A percentile compares a stretch with the other conserved stretches of the same genome.
Conservation (phyloP, 2,797 vertebrate genomes). For the Acipenser oxyrinchus region DNA sequence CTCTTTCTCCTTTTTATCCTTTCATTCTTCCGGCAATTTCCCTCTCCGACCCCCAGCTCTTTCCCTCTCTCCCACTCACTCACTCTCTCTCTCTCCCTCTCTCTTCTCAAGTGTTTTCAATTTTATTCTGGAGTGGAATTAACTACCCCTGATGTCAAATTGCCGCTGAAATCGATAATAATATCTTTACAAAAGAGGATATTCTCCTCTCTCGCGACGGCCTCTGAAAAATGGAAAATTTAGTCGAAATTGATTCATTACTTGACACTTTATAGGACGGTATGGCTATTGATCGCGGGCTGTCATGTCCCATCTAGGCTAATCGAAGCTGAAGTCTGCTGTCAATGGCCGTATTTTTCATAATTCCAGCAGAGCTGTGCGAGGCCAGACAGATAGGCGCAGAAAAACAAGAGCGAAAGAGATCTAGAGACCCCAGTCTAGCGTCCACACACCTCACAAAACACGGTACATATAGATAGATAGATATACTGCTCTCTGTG, state of each 20-base stretch:
- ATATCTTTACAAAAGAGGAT: constrained; percentile 99
- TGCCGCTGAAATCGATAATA: constrained; percentile 99
- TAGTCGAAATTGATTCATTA: constrained; percentile 99
- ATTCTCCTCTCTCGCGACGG: constrained; percentile 98
- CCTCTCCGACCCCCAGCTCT: constrained; percentile 67
- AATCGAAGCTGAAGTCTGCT: constrained; percentile 98
- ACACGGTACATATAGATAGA: too few species aligned
- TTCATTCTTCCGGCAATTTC: constrained; percentile 11
- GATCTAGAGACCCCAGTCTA: too few species aligned
- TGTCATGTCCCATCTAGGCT: constrained; percentile 98
- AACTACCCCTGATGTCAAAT: constrained; percentile 99
- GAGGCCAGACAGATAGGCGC: constrained; percentile 46
- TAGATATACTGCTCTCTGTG: too few species aligned
- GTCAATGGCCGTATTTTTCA: constrained; percentile 98
- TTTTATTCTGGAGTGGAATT: constrained; percentile 99
- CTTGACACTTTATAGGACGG: constrained; percentile 99
- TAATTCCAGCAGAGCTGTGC: constrained; percentile 79
- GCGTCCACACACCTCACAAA: too few species aligned
- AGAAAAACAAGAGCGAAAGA: background rate
- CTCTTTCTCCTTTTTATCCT: background rate
- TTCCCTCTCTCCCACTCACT: constrained; percentile 65
- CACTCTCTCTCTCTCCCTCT: constrained; percentile 72
- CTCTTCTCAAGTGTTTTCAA: constrained; percentile 97
- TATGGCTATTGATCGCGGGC: constrained; percentile 97
- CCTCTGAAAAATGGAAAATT: constrained; percentile 99